Evolutionary conservation across 2,113 vertebrate genomes (phyloP).

Genomic region (Archilochus colubris): DNA sequence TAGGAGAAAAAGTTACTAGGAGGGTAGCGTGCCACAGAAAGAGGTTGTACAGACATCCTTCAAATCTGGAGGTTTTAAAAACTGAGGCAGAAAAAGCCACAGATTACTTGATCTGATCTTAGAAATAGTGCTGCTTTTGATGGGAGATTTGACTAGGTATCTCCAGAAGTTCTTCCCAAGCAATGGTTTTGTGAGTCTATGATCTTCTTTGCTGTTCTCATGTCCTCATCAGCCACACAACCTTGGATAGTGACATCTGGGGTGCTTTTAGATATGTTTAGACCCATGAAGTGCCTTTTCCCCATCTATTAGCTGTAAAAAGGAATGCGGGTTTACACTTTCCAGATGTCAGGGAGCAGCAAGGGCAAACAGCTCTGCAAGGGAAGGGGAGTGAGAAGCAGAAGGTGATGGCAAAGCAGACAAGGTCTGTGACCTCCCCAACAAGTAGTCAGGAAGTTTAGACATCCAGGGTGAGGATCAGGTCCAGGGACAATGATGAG

Average conservation of each 20-base stretch:
- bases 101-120: neutral
- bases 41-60: neutral
- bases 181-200: neutral
- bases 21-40: neutral
- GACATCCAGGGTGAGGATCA: neutral
- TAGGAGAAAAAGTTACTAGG: neutral
- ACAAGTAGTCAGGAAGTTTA: neutral
- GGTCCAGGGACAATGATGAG: neutral
- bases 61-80: neutral
- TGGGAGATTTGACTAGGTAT: neutral
- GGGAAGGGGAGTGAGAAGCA: neutral
- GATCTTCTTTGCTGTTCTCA: neutral
- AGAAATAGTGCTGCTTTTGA: neutral
- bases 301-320: neutral
- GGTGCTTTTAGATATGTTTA: neutral
- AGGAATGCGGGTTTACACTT: neutral
- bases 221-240: neutral
- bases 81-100: neutral
- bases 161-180: neutral
- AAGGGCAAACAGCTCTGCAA: neutral
- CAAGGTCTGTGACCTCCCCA: neutral
- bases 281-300: neutral
- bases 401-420: neutral
- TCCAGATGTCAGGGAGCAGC: neutral
- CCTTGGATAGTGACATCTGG: neutral